Evolutionary conservation across 2,888 invertebrate genomes (phyloP).

Genomic region (Chydorus sphaericus): DNA sequence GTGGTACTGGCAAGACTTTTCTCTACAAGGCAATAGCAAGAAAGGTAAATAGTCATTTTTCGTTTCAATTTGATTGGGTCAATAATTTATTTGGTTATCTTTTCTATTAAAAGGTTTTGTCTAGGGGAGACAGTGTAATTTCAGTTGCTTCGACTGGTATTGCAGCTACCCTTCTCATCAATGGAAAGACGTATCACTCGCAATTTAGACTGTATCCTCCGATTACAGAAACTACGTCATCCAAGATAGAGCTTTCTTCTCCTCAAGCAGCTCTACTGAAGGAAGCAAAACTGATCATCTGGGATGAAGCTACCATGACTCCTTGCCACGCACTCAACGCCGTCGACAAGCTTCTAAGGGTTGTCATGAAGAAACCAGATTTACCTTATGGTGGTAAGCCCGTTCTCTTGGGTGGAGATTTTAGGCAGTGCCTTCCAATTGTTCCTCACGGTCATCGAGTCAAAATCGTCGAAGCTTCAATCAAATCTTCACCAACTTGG

Average conservation of each 20-base stretch:
- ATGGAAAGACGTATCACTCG: conserved; percentile 28
- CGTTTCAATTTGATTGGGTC: too few relatives aligned
- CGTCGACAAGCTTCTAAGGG: conserved; percentile 21
- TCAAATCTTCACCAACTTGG: conserved; percentile 15
- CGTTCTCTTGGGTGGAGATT: conserved; percentile 18
- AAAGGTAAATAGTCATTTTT: conserved; percentile 23
- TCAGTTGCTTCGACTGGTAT: not conserved
- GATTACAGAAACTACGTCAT: conserved; percentile 17
- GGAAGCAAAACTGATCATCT: conserved; percentile 20
- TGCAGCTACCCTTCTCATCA: conserved; percentile 21
- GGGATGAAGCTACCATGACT: conserved; percentile 24
- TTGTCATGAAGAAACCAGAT: conserved; percentile 12
- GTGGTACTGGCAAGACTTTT: conserved; percentile 31
- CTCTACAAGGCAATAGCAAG: conserved; percentile 21
- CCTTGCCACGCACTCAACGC: conserved; percentile 19
- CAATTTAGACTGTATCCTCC: conserved; percentile 23
- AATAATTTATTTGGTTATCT: too few relatives aligned
- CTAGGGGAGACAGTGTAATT: too few relatives aligned
- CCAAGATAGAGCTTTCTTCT: conserved; percentile 16
- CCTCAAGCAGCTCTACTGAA: not conserved
- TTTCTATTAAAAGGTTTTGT: too few relatives aligned
- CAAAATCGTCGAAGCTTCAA: conserved; percentile 15
- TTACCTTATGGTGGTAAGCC: conserved; percentile 16
- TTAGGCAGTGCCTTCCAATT: conserved; percentile 18
- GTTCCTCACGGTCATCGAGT: conserved; percentile 15